Percentiles rank a stretch among this genome's conserved stretches.
phyloP scores from a whole-genome alignment of 1,140 invertebrate genomes.

The Nasonia longicornis region DNA sequence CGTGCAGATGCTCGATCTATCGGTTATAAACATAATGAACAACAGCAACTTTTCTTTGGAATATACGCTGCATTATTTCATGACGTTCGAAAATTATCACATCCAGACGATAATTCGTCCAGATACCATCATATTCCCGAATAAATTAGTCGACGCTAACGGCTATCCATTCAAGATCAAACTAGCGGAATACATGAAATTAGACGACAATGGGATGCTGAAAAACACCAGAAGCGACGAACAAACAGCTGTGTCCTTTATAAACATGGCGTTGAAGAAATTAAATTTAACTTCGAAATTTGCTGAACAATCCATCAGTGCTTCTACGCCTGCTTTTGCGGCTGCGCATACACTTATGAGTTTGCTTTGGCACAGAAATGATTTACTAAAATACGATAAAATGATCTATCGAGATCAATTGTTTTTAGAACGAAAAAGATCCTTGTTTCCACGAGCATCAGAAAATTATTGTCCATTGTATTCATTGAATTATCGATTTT shows the following conservation, averaged over 20 bases:
- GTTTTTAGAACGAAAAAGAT: no score
- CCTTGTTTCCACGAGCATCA: not conserved
- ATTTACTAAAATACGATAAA: no score
- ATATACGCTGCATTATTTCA: not conserved
- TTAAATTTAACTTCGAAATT: not conserved
- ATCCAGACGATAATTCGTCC: not conserved
- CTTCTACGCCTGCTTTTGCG: no score
- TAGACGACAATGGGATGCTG: not conserved
- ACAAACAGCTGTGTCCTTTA: not conserved
- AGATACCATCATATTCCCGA: not conserved
- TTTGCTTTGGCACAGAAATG: no score
- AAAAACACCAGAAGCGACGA: not conserved
- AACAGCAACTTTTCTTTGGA: not conserved
- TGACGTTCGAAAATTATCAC: not conserved
- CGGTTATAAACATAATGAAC: not conserved
- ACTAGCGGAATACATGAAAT: not conserved
- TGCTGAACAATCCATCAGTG: no score
- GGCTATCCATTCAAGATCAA: no score
- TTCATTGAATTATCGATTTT: no score
- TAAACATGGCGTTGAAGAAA: not conserved
- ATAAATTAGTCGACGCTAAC: not conserved
- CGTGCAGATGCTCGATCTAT: not conserved
- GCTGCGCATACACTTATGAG: no score
- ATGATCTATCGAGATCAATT: no score
- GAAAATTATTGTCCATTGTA: no score